Percentiles rank a stretch among this genome's conserved stretches.
Evolutionary conservation across 2,113 vertebrate genomes (phyloP).

Genomic region (Epinephelus moara): DNA sequence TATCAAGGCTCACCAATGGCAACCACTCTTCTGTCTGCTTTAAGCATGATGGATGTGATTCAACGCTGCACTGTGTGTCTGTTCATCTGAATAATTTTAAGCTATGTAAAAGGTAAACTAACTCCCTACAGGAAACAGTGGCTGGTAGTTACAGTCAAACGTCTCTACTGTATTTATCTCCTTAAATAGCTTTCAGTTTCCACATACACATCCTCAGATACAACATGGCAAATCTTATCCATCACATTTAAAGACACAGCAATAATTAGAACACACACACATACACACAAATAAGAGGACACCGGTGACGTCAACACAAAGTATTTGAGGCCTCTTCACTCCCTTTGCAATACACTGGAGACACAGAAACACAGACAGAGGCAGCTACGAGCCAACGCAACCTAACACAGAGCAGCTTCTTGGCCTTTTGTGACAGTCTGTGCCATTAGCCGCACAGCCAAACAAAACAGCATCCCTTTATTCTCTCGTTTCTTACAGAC

Average conservation of each 20-base stretch:
- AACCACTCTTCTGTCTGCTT: constrained; percentile 15
- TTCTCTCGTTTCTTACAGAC: constrained; percentile 50
- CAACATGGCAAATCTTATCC: neutral
- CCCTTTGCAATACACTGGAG: constrained; percentile 22
- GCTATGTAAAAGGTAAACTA: neutral
- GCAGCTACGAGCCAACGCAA: constrained; percentile 16
- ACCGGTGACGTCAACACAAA: constrained; percentile 28
- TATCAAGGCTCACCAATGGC: neutral
- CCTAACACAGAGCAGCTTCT: constrained; percentile 49
- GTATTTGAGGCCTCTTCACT: constrained; percentile 26
- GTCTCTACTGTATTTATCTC: neutral
- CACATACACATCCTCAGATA: neutral
- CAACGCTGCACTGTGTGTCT: neutral
- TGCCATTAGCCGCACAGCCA: constrained; percentile 10
- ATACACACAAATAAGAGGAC: neutral
- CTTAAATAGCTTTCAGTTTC: neutral
- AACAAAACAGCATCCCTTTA: constrained; percentile 27
- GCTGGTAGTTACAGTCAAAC: neutral
- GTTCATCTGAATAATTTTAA: neutral
- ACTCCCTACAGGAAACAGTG: neutral
- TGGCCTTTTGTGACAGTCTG: constrained; percentile 29
- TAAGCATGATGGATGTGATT: constrained; percentile 41
- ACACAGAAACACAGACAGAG: constrained; percentile 10
- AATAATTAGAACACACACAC: neutral
- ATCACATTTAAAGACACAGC: constrained; percentile 12